Percentiles rank a stretch among this genome's conserved stretches.
These are phyloP conservation scores for Campoletis sonorensis DNA, from an alignment of 1,140 invertebrate genomes.

Conservation along the genomic window DNA sequence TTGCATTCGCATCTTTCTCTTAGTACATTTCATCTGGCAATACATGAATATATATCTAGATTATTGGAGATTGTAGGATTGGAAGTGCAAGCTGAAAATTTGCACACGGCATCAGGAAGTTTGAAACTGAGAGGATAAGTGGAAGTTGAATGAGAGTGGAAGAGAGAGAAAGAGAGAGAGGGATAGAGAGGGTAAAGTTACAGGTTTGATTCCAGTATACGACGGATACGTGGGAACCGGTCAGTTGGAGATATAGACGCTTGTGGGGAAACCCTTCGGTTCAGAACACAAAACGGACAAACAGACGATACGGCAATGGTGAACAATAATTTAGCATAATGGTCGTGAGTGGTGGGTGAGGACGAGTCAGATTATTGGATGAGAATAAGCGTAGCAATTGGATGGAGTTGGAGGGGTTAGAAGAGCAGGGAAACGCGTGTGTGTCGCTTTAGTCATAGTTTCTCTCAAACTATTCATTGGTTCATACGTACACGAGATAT, in stretches of 20 bases:
- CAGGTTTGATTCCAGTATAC: conserved; percentile 8
- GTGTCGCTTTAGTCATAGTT: neutral
- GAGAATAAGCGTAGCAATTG: conserved; percentile 23
- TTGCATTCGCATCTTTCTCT: too few species aligned
- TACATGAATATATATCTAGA: too few species aligned
- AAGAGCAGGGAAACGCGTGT: neutral
- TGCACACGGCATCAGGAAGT: neutral
- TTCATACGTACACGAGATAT: neutral
- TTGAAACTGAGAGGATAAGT: neutral
- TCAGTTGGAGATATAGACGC: conserved; percentile 22
- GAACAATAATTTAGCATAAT: conserved; percentile 60
- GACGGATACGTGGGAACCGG: conserved; percentile 23
- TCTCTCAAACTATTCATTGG: conserved; percentile 1
- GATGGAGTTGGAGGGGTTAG: neutral
- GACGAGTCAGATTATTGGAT: conserved; percentile 18
- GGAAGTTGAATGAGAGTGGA: neutral
- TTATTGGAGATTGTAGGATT: too few species aligned
- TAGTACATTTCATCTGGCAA: too few species aligned
- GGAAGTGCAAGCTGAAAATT: too few species aligned
- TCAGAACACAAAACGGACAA: conserved; percentile 34
- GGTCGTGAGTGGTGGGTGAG: conserved; percentile 36
- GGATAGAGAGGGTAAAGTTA: neutral
- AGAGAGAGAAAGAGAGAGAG: neutral
- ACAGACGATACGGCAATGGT: conserved; percentile 50
- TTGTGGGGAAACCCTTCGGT: conserved; percentile 43